A percentile compares a stretch with the other conserved stretches of the same genome.
Evolutionary conservation across 2,888 invertebrate species (phyloP).

Genomic region (Caenorhabditis plicata): DNA sequence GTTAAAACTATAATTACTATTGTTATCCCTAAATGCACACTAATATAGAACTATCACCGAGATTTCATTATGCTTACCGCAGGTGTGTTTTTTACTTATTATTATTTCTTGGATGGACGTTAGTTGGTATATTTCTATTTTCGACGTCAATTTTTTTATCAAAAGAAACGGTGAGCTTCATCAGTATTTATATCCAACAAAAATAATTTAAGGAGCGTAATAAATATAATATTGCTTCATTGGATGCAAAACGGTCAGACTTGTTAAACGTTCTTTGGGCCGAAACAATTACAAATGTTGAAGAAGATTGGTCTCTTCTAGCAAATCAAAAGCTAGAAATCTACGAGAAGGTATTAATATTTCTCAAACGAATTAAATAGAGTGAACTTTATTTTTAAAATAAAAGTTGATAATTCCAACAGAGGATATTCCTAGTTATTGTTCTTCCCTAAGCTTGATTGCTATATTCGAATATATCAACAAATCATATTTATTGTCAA

Average conservation of each 20-base stretch:
- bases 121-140: conserved; percentile 51
- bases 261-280: conserved; percentile 61
- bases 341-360: conserved; percentile 48
- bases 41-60: conserved; percentile 54
- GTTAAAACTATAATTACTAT: no score
- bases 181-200: conserved; percentile 1
- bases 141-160: conserved; percentile 20
- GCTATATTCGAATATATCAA: no score
- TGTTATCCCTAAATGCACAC: no score
- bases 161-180: conserved; percentile 17
- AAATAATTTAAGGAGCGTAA: background rate
- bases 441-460: no score
- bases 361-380: background rate
- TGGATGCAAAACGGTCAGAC: conserved; percentile 60
- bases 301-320: conserved; percentile 59
- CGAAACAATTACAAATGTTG: conserved; percentile 56
- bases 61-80: conserved; percentile 56
- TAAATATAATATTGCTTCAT: background rate
- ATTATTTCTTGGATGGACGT: conserved; percentile 45
- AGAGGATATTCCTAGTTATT: no score
- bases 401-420: no score
- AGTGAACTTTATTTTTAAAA: no score
- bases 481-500: no score
- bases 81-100: conserved; percentile 54
- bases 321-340: conserved; percentile 62